Evolutionary conservation across 2,113 vertebrate genomes (phyloP).

Genomic region (Baryphthengus martii): DNA sequence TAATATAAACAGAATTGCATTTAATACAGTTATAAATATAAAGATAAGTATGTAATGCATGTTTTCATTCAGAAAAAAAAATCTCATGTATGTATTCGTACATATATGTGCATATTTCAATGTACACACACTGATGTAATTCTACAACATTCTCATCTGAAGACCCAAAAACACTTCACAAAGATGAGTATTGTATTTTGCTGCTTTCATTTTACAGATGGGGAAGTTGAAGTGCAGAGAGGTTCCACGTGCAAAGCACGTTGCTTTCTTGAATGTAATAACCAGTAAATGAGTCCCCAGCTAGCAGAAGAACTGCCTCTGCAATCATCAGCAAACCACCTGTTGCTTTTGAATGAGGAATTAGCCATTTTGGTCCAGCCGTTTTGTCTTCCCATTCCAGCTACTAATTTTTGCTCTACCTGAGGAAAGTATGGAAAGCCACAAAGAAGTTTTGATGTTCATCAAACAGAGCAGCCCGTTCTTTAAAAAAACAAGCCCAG

Average conservation of each 20-base stretch:
- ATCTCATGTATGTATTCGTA: not conserved
- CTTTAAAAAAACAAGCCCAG: not conserved
- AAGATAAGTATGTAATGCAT: not conserved
- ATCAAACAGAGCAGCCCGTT: not conserved
- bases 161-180: not conserved
- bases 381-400: not conserved
- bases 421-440: not conserved
- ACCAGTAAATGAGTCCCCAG: slow-evolving; percentile 23
- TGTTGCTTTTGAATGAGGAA: slow-evolving; percentile 25
- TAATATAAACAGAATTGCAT: not conserved
- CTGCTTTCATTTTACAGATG: slow-evolving; percentile 2
- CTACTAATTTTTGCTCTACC: not conserved
- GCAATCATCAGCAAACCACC: slow-evolving; percentile 41
- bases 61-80: not conserved
- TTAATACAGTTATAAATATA: not conserved
- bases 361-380: not conserved
- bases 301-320: slow-evolving; percentile 4
- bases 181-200: not conserved
- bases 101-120: not conserved
- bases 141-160: not conserved
- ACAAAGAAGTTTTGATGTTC: not conserved
- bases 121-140: not conserved
- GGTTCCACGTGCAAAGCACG: slow-evolving; percentile 55
- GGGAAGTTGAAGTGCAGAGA: slow-evolving; percentile 7
- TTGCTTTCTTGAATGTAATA: slow-evolving; percentile 27